Conservation (phyloP, 92 coral and sea anemone species). For the Palythoa grandis region DNA sequence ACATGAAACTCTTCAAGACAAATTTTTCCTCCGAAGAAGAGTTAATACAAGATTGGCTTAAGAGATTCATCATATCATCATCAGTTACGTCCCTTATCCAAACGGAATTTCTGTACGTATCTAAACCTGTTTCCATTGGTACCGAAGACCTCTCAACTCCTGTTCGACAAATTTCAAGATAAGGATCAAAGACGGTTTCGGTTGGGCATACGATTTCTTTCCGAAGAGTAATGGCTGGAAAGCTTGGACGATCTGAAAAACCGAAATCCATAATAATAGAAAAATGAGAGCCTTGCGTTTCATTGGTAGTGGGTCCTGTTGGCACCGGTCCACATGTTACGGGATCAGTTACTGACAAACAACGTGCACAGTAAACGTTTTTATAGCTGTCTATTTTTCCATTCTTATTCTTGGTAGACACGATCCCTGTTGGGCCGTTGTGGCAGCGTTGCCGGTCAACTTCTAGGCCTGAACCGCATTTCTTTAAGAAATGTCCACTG, state of each 20-base stretch:
- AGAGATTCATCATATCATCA: too few relatives aligned
- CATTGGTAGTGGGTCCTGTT: too few relatives aligned
- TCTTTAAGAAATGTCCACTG: background rate
- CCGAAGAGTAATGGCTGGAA: background rate
- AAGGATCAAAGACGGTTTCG: slow-evolving; percentile 44
- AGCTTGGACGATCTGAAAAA: slow-evolving; percentile 20
- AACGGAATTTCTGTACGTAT: slow-evolving; percentile 49
- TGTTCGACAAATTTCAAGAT: slow-evolving; percentile 21
- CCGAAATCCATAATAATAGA: slow-evolving; percentile 27
- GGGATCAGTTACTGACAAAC: slow-evolving; percentile 19
- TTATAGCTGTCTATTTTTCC: slow-evolving; percentile 25
- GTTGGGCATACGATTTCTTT: slow-evolving; percentile 16
- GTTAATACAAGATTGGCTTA: background rate
- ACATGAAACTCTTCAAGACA: background rate
- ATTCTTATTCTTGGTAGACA: background rate
- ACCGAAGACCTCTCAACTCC: slow-evolving; percentile 8
- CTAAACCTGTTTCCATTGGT: slow-evolving; percentile 49
- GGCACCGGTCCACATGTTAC: slow-evolving; percentile 45
- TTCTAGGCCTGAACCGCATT: background rate
- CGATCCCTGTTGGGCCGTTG: background rate
- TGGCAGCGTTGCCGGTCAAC: background rate
- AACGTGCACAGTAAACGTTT: slow-evolving; percentile 51
- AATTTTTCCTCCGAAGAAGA: background rate
- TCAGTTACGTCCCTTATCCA: slow-evolving; percentile 36
- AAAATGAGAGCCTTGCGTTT: background rate